Conservation (phyloP, 2,113 vertebrate species). For the Setophaga coronata region DNA sequence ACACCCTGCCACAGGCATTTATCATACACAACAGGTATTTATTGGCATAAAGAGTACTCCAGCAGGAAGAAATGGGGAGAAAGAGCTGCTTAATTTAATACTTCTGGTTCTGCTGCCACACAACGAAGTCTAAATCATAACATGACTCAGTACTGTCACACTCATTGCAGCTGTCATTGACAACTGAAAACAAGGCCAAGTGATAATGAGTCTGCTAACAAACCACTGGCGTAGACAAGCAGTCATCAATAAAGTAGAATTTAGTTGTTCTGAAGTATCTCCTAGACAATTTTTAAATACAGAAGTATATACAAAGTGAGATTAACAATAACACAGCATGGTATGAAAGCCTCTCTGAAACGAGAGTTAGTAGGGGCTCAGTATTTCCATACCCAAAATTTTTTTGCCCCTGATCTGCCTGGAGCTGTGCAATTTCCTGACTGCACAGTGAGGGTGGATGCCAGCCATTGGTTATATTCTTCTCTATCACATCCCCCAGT, state of each 20-base stretch:
- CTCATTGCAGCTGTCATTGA: background rate
- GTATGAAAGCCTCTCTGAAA: background rate
- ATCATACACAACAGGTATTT: background rate
- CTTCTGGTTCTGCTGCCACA: background rate
- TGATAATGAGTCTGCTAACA: background rate
- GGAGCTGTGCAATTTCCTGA: background rate
- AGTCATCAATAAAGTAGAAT: background rate
- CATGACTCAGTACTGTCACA: background rate
- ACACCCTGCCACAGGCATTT: fast-evolving
- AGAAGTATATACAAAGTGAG: background rate
- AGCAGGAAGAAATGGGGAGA: background rate
- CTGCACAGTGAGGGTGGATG: fast-evolving
- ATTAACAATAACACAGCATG: background rate
- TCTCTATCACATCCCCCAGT: background rate
- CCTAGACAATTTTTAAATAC: background rate
- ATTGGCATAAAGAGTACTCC: background rate
- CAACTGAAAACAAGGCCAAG: background rate
- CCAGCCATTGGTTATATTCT: background rate
- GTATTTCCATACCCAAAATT: background rate
- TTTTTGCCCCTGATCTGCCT: background rate
- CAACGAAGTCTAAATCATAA: background rate
- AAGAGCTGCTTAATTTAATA: background rate
- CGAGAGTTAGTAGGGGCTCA: background rate
- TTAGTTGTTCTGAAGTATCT: background rate
- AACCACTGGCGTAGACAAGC: background rate